Base-by-base conservation (phyloP, 2,797 vertebrate genomes). In the Sebastes trivittatus region DNA sequence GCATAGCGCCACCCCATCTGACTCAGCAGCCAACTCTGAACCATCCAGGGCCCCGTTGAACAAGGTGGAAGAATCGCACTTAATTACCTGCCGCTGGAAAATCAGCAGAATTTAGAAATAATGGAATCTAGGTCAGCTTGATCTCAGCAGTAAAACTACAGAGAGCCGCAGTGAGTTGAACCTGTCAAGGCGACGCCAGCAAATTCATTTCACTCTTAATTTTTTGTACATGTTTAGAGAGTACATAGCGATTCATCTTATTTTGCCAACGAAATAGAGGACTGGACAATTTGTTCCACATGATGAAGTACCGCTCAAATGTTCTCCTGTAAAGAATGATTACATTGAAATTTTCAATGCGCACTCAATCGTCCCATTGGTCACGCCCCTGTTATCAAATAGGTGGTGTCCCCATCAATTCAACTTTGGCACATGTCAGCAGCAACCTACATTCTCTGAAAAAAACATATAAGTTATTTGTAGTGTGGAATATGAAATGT, bases 11-110 rank as follows among this genome's bases (percentile, higher is more conserved):
- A 90, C 77, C 89, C 80, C 83, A 80, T 88, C 89, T 95, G 92
- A 94, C 87, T 95, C 93, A 93, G 94, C 92, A 93, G 88, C 87
- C 88, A 77, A 87, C 85, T 87, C 80, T 38, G 86, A 85, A 87
- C 77, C 83, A 76, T 83, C 77, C 75, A 84, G 60, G 77, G 76
- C 80, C 56, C 70, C 16, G 27, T 62, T 71, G 83, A 88, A 92
- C 81, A 82, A 87, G 80, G 77, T 86, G 84, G 72, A 87, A 75
- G 77, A 88, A 85, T 89, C 80, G 66, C 61, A 84, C 78, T 88
- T 90, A 92, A 94, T 89, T 90, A 90, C 80, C 80, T 87, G 80
- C 76, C 61, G 78, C 59, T 86, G 75, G 86, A 87, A 87, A 91
- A 84, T 93, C 88, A 83, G 89, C 84, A 84, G 75, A 85, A 90